A percentile compares a stretch with the other conserved stretches of the same genome.
Conservation (phyloP, 2,888 invertebrate genomes). For the Lithophane semibrunnea region DNA sequence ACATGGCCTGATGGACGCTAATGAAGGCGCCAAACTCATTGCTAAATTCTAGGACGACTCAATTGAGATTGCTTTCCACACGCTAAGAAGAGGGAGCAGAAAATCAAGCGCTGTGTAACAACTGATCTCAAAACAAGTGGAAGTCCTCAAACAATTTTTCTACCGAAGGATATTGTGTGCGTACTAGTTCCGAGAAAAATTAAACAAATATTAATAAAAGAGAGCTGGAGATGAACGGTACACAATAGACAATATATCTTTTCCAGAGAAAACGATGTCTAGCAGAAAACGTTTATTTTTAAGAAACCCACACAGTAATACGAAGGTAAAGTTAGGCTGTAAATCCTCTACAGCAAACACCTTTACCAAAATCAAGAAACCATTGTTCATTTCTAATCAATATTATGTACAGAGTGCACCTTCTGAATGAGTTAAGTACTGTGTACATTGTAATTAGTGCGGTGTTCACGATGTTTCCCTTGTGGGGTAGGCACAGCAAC, state of each 20-base stretch:
- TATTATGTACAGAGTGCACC: neutral
- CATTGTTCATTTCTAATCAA: no score
- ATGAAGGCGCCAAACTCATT: neutral
- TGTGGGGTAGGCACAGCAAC: conserved; percentile 14
- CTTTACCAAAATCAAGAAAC: neutral
- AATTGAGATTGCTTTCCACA: neutral
- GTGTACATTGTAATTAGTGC: conserved; percentile 23
- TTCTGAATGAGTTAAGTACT: neutral
- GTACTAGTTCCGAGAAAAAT: neutral
- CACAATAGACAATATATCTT: neutral
- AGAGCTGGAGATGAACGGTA: neutral
- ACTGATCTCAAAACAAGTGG: neutral
- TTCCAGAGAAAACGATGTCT: neutral
- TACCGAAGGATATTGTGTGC: no score
- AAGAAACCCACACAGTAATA: neutral
- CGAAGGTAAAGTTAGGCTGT: neutral
- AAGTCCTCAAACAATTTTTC: neutral
- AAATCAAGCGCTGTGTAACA: neutral
- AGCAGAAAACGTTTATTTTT: neutral
- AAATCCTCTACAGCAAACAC: neutral
- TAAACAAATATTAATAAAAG: neutral
- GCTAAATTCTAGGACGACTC: neutral
- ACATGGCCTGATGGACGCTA: neutral
- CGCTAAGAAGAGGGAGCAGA: neutral
- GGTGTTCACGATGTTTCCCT: conserved; percentile 9